Evolutionary conservation across 2,888 invertebrate species (phyloP).

Genomic region (Mesoligia furuncula): DNA sequence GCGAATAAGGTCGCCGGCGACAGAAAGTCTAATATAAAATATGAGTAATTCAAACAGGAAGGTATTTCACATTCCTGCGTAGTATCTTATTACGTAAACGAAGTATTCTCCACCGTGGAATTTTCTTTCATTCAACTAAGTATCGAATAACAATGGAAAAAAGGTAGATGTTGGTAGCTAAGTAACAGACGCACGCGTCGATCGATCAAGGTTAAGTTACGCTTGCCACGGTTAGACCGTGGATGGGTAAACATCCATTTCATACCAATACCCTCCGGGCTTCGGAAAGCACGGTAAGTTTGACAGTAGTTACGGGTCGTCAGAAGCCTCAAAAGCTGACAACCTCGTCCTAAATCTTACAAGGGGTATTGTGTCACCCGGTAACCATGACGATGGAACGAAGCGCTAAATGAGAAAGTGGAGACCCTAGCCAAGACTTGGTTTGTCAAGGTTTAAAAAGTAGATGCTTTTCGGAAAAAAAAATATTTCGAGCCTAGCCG

Average conservation of each 20-base stretch:
- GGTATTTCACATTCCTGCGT: slow-evolving; percentile 10
- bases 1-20: background rate
- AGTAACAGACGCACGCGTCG: too few relatives aligned
- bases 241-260: background rate
- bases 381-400: too few relatives aligned
- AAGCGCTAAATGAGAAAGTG: too few relatives aligned
- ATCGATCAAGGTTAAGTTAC: background rate
- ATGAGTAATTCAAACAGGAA: slow-evolving; percentile 20
- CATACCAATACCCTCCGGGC: background rate
- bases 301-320: too few relatives aligned
- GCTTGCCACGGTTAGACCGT: background rate
- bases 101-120: background rate
- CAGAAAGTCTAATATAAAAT: background rate
- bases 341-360: too few relatives aligned
- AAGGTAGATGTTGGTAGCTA: too few relatives aligned
- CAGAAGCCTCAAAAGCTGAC: too few relatives aligned
- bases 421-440: too few relatives aligned
- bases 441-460: too few relatives aligned
- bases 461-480: too few relatives aligned
- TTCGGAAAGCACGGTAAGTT: background rate
- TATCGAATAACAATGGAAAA: slow-evolving; percentile 2
- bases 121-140: background rate
- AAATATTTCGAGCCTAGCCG: too few relatives aligned
- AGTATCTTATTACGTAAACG: slow-evolving; percentile 6
- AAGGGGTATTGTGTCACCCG: too few relatives aligned